A percentile compares a stretch with the other conserved stretches of the same genome.
phyloP scores from a whole-genome alignment of 2,797 vertebrate genomes.

The Gymnoscopelus microlampas region DNA sequence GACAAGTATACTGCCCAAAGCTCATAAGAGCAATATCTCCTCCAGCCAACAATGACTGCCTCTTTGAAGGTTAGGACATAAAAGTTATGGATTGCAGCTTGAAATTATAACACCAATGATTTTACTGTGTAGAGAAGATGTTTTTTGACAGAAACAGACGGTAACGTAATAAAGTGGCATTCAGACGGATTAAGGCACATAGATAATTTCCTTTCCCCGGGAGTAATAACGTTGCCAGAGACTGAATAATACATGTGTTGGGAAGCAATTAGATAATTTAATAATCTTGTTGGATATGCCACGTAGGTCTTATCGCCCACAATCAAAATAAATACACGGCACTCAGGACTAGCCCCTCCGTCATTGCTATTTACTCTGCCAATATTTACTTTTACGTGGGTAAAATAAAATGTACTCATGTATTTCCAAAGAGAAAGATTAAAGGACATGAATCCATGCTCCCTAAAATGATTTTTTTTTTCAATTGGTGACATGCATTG shows the following conservation, averaged over 20 bases:
- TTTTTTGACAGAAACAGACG: constrained; percentile 41
- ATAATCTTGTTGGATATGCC: constrained; percentile 62
- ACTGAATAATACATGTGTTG: constrained; percentile 66
- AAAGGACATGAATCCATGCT: neutral
- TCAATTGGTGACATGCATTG: neutral
- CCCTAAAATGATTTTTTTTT: neutral
- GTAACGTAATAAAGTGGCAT: constrained; percentile 34
- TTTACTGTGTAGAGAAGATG: neutral
- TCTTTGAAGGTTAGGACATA: too few relatives aligned
- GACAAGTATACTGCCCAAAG: too few relatives aligned
- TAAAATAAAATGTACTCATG: neutral
- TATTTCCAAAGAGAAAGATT: constrained; percentile 12
- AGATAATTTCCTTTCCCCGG: constrained; percentile 48
- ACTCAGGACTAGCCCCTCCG: constrained; percentile 14
- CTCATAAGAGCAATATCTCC: too few relatives aligned
- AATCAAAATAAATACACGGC: constrained; percentile 41
- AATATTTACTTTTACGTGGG: constrained; percentile 24
- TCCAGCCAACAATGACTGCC: too few relatives aligned
- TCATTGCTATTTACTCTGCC: constrained; percentile 23
- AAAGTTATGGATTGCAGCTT: too few relatives aligned
- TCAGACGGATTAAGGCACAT: constrained; percentile 44
- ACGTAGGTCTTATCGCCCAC: constrained; percentile 40
- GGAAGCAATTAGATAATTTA: constrained; percentile 70
- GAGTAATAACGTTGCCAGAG: constrained; percentile 51
- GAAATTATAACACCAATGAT: too few relatives aligned